These are phyloP conservation scores for Macquaria australasica DNA, from an alignment of 2,113 vertebrate genomes.

Conservation along the genomic window DNA sequence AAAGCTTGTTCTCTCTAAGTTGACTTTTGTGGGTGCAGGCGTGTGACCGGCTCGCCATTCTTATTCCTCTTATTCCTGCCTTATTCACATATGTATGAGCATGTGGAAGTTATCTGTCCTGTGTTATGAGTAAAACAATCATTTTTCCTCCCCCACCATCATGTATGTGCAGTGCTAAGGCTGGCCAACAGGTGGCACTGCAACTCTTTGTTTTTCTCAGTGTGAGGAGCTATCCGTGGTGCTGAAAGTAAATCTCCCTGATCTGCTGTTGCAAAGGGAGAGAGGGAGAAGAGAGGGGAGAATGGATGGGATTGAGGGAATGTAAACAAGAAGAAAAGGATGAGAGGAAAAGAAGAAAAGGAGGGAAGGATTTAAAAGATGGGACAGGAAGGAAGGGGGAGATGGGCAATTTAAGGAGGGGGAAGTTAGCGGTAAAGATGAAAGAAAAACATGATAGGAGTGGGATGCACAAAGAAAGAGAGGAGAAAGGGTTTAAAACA, in stretches of 20 bases:
- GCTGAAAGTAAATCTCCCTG: slow-evolving; percentile 67
- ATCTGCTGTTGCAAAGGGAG: slow-evolving; percentile 56
- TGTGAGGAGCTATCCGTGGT: slow-evolving; percentile 65
- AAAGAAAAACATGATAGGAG: slow-evolving; percentile 24
- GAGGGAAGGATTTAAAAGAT: slow-evolving; percentile 36
- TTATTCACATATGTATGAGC: slow-evolving; percentile 63
- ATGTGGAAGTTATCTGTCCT: slow-evolving; percentile 51
- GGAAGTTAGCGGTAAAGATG: slow-evolving; percentile 20
- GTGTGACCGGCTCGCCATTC: not conserved
- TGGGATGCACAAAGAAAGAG: not conserved
- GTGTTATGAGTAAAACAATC: slow-evolving; percentile 42
- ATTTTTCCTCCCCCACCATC: not conserved
- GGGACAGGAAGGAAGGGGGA: not conserved
- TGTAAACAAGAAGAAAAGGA: slow-evolving; percentile 51
- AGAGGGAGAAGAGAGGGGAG: slow-evolving; percentile 29
- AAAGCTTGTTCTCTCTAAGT: slow-evolving; percentile 39
- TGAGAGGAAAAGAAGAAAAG: slow-evolving; percentile 22
- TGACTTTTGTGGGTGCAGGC: slow-evolving; percentile 38
- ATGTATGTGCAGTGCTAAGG: not conserved
- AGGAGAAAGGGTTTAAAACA: not conserved
- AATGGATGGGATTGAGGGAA: slow-evolving; percentile 56
- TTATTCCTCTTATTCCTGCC: slow-evolving; percentile 7
- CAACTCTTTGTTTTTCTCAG: slow-evolving; percentile 49
- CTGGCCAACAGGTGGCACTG: slow-evolving; percentile 79
- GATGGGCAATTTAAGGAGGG: not conserved